phyloP scores from a whole-genome alignment of 1,140 invertebrate genomes.

The Bombus ignitus region DNA sequence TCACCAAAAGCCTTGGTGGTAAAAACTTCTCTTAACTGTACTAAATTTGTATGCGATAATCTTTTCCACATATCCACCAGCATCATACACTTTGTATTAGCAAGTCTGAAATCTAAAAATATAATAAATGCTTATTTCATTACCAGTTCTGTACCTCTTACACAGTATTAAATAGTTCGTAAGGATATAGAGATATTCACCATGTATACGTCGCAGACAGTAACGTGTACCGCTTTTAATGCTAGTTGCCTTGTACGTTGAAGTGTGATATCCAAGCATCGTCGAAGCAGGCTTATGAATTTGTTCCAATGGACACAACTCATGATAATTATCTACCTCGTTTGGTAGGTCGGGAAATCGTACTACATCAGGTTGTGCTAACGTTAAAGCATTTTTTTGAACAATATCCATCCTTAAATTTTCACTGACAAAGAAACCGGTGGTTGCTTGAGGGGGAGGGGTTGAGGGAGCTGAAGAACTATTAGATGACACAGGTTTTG shows the following conservation, averaged over 20 bases:
- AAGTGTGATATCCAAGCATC: slow-evolving; percentile 89
- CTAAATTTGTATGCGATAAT: slow-evolving; percentile 95
- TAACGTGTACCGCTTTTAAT: slow-evolving; percentile 93
- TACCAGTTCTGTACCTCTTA: background rate
- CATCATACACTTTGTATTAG: slow-evolving; percentile 92
- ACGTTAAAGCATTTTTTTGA: slow-evolving; percentile 88
- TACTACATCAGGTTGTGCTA: slow-evolving; percentile 87
- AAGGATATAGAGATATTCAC: slow-evolving; percentile 78
- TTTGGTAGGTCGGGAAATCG: slow-evolving; percentile 90
- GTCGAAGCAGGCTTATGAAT: slow-evolving; percentile 85
- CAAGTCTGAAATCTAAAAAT: slow-evolving; percentile 87
- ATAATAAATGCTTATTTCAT: slow-evolving; percentile 44
- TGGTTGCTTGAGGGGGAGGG: slow-evolving; percentile 76
- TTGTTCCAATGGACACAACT: slow-evolving; percentile 92
- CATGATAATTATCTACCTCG: slow-evolving; percentile 95
- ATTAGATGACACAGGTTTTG: slow-evolving; percentile 80
- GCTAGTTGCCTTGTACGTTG: slow-evolving; percentile 96
- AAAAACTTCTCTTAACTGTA: slow-evolving; percentile 95
- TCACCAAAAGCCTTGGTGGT: slow-evolving; percentile 98
- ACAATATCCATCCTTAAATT: slow-evolving; percentile 90
- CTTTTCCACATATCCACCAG: slow-evolving; percentile 97
- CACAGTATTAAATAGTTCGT: background rate
- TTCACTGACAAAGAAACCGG: slow-evolving; percentile 89
- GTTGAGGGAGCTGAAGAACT: slow-evolving; percentile 82
- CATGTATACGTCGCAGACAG: slow-evolving; percentile 95